These are phyloP conservation scores for Helogale parvula DNA, from an alignment of 2,113 vertebrate species.

Conservation along the genomic window DNA sequence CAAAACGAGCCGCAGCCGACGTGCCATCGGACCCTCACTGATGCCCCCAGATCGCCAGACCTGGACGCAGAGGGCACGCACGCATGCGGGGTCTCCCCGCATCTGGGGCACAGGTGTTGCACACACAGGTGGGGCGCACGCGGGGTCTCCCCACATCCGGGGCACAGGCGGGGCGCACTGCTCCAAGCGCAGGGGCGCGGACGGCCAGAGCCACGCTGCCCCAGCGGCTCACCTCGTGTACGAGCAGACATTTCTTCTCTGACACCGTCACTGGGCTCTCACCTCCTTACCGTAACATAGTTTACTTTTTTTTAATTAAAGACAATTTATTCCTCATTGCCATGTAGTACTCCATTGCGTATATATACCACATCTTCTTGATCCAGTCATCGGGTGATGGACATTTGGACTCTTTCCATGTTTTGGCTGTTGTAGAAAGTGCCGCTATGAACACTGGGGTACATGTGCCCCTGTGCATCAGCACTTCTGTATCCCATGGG, in stretches of 20 bases:
- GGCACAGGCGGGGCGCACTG: too few species aligned
- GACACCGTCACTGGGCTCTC: background rate
- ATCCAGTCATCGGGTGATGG: too few species aligned
- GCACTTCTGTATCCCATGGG: too few species aligned
- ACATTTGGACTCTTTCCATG: too few species aligned
- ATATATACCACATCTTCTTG: too few species aligned
- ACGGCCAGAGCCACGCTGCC: background rate
- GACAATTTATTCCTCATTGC: background rate
- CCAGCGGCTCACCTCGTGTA: rapidly evolving
- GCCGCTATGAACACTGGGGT: too few species aligned
- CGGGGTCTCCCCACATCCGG: background rate
- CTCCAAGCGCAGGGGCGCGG: rapidly evolving
- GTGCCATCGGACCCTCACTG: background rate
- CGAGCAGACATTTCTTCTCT: too few species aligned
- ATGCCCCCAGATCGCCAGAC: background rate
- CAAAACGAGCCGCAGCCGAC: background rate
- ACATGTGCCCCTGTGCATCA: too few species aligned
- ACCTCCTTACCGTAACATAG: rapidly evolving
- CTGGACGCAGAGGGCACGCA: rapidly evolving
- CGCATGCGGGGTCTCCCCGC: background rate
- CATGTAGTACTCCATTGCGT: too few species aligned
- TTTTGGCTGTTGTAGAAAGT: too few species aligned
- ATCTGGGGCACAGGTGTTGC: background rate
- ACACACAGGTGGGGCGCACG: too few species aligned
- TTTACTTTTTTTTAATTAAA: background rate